A percentile compares a stretch with the other conserved stretches of the same genome.
These are phyloP conservation scores for Leptinotarsa peninsularis DNA, from an alignment of 2,888 invertebrate genomes.

Conservation along the genomic window DNA sequence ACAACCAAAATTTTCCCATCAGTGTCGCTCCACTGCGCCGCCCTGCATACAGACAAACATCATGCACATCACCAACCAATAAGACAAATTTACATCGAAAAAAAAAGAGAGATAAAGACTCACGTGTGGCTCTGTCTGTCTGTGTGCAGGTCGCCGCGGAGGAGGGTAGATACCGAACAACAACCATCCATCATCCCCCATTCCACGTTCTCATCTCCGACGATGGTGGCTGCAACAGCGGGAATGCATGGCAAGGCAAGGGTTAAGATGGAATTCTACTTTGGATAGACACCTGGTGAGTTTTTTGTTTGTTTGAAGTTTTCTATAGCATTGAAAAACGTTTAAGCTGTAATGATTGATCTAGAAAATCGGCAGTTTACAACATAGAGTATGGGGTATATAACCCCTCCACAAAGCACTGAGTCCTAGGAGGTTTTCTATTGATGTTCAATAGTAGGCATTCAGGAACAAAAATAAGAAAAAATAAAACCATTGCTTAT, in stretches of 20 bases:
- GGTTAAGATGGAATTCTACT: not conserved
- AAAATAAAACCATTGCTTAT: no score
- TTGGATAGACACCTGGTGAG: not conserved
- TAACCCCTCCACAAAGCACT: no score
- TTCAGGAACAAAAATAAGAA: no score
- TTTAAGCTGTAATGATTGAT: not conserved
- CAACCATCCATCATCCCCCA: conserved; percentile 11
- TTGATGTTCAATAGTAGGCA: no score
- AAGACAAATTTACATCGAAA: conserved; percentile 47
- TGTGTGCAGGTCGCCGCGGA: conserved; percentile 71
- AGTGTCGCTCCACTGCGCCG: conserved; percentile 56
- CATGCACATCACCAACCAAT: conserved; percentile 67
- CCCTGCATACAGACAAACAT: conserved; percentile 67
- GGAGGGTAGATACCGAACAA: conserved; percentile 48
- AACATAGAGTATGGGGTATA: no score
- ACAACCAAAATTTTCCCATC: conserved; percentile 39
- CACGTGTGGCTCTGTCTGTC: conserved; percentile 70
- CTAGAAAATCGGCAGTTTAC: no score
- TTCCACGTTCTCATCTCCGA: conserved; percentile 21
- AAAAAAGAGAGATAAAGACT: conserved; percentile 51
- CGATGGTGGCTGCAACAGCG: conserved; percentile 1
- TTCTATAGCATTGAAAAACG: not conserved
- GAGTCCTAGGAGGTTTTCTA: no score
- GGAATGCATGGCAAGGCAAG: not conserved
- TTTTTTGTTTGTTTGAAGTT: not conserved